Percentiles rank a stretch among this genome's conserved stretches.
Conservation (phyloP, 2,797 vertebrate species). For the Odontamblyopus rebecca region DNA sequence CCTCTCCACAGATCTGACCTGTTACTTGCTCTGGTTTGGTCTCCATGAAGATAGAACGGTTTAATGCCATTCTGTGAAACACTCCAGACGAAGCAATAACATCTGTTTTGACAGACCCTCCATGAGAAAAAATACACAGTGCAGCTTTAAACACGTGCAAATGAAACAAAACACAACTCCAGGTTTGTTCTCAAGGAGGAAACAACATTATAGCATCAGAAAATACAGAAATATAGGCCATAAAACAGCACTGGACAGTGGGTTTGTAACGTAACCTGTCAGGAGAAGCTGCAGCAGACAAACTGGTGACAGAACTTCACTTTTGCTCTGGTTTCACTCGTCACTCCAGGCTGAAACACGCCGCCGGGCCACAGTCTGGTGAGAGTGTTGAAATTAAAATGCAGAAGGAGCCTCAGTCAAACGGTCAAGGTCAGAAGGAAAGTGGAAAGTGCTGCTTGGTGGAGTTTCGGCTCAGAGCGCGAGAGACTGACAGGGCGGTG, state of each 20-base stretch:
- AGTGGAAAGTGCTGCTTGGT: conserved; percentile 5
- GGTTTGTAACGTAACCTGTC: conserved; percentile 8
- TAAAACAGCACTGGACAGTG: neutral
- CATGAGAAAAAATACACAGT: too few species aligned
- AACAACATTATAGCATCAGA: too few species aligned
- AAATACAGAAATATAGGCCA: too few species aligned
- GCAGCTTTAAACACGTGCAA: too few species aligned
- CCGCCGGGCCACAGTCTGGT: conserved; percentile 19
- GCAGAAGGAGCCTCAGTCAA: conserved; percentile 5
- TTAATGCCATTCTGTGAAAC: too few species aligned
- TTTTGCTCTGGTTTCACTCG: conserved; percentile 13
- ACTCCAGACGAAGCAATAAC: too few species aligned
- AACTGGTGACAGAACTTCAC: conserved; percentile 27
- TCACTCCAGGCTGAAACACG: conserved; percentile 17
- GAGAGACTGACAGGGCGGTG: neutral
- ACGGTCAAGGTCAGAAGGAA: conserved; percentile 33
- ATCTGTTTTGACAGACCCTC: too few species aligned
- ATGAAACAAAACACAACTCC: too few species aligned
- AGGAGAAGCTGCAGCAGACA: conserved; percentile 11
- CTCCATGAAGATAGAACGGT: too few species aligned
- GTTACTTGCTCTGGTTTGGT: too few species aligned
- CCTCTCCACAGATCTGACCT: too few species aligned
- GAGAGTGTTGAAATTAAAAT: conserved; percentile 16
- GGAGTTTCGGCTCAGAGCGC: neutral
- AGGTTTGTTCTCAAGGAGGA: too few species aligned